Conservation (phyloP, 1,140 invertebrate genomes). For the Heliconius congener region DNA sequence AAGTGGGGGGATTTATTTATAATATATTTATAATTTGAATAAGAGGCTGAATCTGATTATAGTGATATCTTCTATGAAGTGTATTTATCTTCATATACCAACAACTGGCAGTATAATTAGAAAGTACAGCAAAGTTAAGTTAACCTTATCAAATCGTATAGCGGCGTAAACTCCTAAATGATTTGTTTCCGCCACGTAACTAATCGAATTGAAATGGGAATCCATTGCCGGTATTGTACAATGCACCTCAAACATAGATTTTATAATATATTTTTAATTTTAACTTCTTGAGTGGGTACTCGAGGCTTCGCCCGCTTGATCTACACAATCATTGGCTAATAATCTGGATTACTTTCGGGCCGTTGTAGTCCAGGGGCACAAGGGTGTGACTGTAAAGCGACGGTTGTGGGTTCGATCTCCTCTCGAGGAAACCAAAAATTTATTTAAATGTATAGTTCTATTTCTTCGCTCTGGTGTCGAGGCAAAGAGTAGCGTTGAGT, state of each 20-base stretch:
- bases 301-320: no score
- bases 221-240: slow-evolving; percentile 28
- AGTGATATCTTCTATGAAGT: not conserved
- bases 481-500: no score
- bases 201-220: slow-evolving; percentile 35
- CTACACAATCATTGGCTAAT: no score
- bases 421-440: no score
- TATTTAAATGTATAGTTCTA: no score
- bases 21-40: not conserved
- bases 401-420: no score
- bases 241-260: slow-evolving; percentile 18
- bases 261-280: not conserved
- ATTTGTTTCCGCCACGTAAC: slow-evolving; percentile 45
- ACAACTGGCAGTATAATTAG: slow-evolving; percentile 11
- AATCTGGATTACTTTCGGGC: not conserved
- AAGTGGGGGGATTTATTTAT: not conserved
- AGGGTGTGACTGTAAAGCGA: no score
- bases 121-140: slow-evolving; percentile 31
- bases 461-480: no score
- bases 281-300: no score
- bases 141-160: slow-evolving; percentile 39
- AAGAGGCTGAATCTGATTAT: not conserved
- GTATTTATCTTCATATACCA: not conserved
- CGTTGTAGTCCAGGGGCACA: no score
- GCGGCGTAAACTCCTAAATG: slow-evolving; percentile 35